Conservation (phyloP, 1,140 invertebrate genomes). For the Homalodisca vitripennis region DNA sequence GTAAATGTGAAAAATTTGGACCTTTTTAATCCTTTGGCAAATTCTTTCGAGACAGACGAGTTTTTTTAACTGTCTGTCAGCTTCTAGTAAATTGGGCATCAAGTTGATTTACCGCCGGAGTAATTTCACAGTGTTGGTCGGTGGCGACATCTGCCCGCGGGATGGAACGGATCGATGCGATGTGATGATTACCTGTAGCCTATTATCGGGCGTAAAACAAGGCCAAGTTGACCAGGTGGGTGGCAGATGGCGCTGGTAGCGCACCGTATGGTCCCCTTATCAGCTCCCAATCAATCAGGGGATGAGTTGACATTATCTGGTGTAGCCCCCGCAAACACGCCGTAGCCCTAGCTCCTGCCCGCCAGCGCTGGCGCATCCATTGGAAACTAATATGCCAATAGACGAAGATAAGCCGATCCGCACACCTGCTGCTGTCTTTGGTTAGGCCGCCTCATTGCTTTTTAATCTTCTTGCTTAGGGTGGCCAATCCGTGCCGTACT, state of each 20-base stretch:
- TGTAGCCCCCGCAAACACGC: background rate
- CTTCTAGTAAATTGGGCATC: no score
- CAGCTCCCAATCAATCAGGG: constrained; percentile 7
- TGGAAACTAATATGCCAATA: background rate
- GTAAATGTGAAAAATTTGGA: no score
- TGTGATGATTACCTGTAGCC: background rate
- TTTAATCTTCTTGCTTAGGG: no score
- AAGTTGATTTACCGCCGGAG: no score
- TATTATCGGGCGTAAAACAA: background rate
- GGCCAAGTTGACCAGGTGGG: background rate
- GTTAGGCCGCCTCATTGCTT: no score
- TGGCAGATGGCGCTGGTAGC: constrained; percentile 7
- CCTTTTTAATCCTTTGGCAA: no score
- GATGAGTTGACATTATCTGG: constrained; percentile 8
- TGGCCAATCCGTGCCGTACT: no score
- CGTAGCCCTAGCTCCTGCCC: no score
- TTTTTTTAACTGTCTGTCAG: no score
- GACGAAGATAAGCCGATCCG: background rate
- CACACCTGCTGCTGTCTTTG: background rate
- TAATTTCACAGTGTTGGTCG: no score
- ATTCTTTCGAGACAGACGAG: no score
- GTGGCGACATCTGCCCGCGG: no score
- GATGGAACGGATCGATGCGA: background rate
- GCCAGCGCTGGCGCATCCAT: background rate
- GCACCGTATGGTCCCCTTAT: constrained; percentile 6